Evolutionary conservation across 1,140 invertebrate species (phyloP).

Genomic region (Lepidurus arcticus): DNA sequence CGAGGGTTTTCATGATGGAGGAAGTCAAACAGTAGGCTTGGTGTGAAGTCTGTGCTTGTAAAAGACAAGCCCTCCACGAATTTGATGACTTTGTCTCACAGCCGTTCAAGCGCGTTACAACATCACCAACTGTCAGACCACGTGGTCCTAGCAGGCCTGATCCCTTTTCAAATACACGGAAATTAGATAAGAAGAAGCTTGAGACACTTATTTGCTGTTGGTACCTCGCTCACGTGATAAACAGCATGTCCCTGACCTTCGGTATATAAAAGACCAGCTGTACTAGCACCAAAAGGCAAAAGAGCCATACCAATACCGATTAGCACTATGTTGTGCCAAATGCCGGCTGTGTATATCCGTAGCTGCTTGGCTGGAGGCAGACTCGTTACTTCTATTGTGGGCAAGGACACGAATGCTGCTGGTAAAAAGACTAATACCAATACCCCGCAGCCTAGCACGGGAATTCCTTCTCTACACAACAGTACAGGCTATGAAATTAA

Average conservation of each 20-base stretch:
- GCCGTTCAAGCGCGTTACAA: not conserved
- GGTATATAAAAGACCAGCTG: not conserved
- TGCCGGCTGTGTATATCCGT: not conserved
- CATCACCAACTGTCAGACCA: not conserved
- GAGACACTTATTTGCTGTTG: not conserved
- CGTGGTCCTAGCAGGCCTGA: not conserved
- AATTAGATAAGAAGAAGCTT: not conserved
- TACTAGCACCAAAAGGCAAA: not conserved
- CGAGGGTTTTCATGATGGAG: not conserved
- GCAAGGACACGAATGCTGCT: conserved; percentile 2
- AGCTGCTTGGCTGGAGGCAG: not conserved
- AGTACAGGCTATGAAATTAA: not conserved
- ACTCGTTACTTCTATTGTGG: not conserved
- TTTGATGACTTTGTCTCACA: not conserved
- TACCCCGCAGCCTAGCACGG: not conserved
- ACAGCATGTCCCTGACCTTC: not conserved
- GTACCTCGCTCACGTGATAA: not conserved
- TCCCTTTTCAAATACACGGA: not conserved
- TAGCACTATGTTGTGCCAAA: conserved; percentile 10
- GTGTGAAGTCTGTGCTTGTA: not conserved
- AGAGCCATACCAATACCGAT: not conserved
- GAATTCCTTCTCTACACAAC: not conserved
- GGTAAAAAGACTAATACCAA: not conserved
- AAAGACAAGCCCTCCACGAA: not conserved
- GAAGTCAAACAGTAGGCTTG: not conserved